Percentiles rank a stretch among this genome's conserved stretches.
Evolutionary conservation across 2,113 vertebrate species (phyloP).

Genomic region (Haplochromis burtoni): DNA sequence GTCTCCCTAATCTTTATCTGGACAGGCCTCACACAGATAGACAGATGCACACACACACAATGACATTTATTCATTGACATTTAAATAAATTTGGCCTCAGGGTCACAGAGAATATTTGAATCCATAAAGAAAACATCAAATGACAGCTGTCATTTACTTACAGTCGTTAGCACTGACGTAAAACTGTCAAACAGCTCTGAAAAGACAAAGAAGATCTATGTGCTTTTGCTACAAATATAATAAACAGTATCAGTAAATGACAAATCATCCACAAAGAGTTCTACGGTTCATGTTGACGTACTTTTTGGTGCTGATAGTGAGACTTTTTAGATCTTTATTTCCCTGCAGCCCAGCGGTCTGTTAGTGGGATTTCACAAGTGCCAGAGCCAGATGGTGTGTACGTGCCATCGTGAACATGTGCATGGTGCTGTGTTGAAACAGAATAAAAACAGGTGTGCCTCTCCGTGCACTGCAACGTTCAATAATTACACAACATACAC

Average conservation of each 20-base stretch:
- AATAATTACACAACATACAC: constrained; percentile 4
- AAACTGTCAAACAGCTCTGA: background rate
- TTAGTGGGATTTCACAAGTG: constrained; percentile 20
- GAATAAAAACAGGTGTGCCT: constrained; percentile 17
- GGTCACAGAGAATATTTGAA: constrained; percentile 6
- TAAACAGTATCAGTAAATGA: background rate
- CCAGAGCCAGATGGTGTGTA: constrained; percentile 33
- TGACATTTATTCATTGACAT: constrained; percentile 31
- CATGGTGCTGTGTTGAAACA: background rate
- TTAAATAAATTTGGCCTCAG: constrained; percentile 9
- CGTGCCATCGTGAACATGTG: background rate
- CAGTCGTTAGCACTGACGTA: background rate
- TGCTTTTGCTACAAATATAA: background rate
- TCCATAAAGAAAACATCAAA: background rate
- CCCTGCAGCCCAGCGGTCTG: background rate
- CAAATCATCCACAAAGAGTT: background rate
- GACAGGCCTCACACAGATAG: background rate
- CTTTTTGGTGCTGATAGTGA: background rate
- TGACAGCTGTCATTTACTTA: constrained; percentile 5
- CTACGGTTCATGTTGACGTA: background rate
- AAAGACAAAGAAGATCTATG: background rate
- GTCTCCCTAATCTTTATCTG: background rate
- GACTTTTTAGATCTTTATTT: constrained; percentile 3
- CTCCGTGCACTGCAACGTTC: background rate
- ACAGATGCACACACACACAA: background rate